These are phyloP conservation scores for Catharus fuscescens DNA, from an alignment of 2,113 vertebrate genomes.

Conservation along the genomic window DNA sequence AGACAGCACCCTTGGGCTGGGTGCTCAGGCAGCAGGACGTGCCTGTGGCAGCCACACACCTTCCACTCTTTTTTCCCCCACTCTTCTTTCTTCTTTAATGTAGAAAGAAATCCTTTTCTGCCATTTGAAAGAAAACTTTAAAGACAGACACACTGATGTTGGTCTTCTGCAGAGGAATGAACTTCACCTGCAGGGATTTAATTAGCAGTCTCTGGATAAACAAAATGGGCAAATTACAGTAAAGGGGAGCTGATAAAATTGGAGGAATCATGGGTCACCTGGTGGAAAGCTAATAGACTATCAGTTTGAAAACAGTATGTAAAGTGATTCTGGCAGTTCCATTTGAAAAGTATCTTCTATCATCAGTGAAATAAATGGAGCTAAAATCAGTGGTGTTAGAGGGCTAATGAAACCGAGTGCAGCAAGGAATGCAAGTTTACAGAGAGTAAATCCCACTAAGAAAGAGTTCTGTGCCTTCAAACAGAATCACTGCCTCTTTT, in stretches of 20 bases:
- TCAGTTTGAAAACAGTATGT: conserved; percentile 36
- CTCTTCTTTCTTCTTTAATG: not conserved
- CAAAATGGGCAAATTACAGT: not conserved
- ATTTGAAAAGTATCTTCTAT: conserved; percentile 52
- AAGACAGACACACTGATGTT: not conserved
- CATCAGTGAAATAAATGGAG: conserved; percentile 48
- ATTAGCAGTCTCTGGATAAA: conserved; percentile 28
- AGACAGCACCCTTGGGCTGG: not conserved
- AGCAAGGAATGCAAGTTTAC: not conserved
- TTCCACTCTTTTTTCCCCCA: accelerated
- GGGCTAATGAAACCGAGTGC: conserved; percentile 15
- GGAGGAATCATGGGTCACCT: not conserved
- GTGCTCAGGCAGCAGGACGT: accelerated
- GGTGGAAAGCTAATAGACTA: conserved; percentile 46
- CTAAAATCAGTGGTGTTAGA: conserved; percentile 30
- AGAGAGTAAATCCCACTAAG: not conserved
- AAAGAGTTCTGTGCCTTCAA: not conserved
- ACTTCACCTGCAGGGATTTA: conserved; percentile 16
- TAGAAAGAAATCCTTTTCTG: not conserved
- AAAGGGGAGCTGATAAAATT: conserved; percentile 13
- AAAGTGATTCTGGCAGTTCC: conserved; percentile 49
- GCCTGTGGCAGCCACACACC: not conserved
- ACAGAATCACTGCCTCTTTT: not conserved
- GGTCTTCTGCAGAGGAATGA: not conserved
- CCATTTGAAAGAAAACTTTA: not conserved